Evolutionary conservation across 92 coral and sea anemone species (phyloP).

Genomic region (Epizoanthus fatuus): DNA sequence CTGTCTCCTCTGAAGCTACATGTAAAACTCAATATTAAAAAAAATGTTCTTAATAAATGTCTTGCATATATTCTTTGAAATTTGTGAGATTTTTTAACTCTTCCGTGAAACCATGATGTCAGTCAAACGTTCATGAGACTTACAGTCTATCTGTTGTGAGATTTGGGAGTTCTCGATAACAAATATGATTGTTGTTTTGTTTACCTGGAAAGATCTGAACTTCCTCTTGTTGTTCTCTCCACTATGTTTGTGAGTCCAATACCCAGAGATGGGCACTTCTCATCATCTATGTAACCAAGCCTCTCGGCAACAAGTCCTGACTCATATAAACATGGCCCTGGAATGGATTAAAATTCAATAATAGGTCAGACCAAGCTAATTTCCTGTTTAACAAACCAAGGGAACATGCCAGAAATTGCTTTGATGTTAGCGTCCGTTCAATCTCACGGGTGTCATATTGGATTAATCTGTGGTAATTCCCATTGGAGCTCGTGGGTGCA

Average conservation of each 20-base stretch:
- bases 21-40: too few species aligned
- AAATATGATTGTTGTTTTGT: too few species aligned
- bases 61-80: too few species aligned
- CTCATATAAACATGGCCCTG: constrained; percentile 96
- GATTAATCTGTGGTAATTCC: too few species aligned
- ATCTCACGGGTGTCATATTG: too few species aligned
- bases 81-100: too few species aligned
- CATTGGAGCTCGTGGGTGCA: too few species aligned
- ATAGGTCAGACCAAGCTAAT: neutral
- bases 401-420: too few species aligned
- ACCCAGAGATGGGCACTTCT: constrained; percentile 80
- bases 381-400: neutral
- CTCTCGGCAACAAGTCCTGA: constrained; percentile 86
- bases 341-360: neutral
- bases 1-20: too few species aligned
- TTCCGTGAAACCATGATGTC: neutral
- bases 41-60: too few species aligned
- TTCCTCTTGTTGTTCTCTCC: constrained; percentile 94
- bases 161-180: neutral
- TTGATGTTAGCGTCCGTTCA: too few species aligned
- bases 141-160: neutral
- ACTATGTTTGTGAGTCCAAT: constrained; percentile 98
- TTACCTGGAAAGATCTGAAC: constrained; percentile 93
- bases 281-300: constrained; percentile 84
- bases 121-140: neutral